Evolutionary conservation across 2,113 vertebrate genomes (phyloP).

Genomic region (Trematocara nigrifrons): DNA sequence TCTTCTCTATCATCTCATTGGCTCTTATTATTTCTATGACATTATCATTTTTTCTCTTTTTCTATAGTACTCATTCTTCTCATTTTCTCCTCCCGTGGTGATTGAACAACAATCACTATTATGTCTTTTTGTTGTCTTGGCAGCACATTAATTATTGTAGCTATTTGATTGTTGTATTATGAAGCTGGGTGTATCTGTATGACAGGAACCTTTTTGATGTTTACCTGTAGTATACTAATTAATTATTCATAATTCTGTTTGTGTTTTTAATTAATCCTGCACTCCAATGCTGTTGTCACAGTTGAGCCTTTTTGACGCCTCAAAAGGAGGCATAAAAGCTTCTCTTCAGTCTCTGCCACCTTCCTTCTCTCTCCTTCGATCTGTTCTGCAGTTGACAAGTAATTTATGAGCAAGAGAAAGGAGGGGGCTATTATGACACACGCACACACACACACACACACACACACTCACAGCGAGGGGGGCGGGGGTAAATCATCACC

Average conservation of each 20-base stretch:
- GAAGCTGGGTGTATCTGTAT: not conserved
- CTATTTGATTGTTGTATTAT: not conserved
- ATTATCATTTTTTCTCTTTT: not conserved
- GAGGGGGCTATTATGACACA: slow-evolving; percentile 35
- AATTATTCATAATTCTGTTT: slow-evolving; percentile 33
- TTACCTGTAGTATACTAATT: slow-evolving; percentile 36
- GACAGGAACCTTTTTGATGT: slow-evolving; percentile 20
- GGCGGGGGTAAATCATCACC: slow-evolving; percentile 45
- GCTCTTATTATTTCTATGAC: not conserved
- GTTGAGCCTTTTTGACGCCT: slow-evolving; percentile 3
- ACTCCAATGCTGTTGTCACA: slow-evolving; percentile 31
- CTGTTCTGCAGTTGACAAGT: slow-evolving; percentile 69
- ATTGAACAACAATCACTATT: slow-evolving; percentile 3
- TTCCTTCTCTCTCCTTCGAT: slow-evolving; percentile 50
- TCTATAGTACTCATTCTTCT: not conserved
- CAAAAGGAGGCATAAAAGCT: slow-evolving; percentile 27
- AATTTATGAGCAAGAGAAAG: slow-evolving; percentile 62
- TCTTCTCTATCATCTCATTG: not conserved
- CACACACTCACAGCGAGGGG: not conserved
- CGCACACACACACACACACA: not conserved
- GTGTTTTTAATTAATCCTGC: slow-evolving; percentile 58
- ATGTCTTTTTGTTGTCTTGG: not conserved
- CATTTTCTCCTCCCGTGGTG: not conserved
- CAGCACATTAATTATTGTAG: not conserved
- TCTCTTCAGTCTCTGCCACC: slow-evolving; percentile 11